Base-by-base conservation (phyloP, 64 coral and sea anemone genomes). In the Actinia tenebrosa region DNA sequence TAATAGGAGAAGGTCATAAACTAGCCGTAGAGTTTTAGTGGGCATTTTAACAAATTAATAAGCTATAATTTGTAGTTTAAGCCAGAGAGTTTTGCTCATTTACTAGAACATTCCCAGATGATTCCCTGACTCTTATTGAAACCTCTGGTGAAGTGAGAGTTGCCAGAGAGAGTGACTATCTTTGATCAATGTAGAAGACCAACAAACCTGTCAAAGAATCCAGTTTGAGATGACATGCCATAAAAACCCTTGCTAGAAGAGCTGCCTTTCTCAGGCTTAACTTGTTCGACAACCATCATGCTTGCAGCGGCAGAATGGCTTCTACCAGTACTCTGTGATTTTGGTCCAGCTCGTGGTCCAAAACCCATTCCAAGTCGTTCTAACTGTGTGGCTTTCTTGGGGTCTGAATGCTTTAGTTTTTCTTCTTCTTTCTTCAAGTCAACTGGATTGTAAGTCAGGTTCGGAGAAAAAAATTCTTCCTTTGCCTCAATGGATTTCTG, bases 371-470 rank as follows among this genome's bases (percentile, higher is more conserved):
- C 95, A 44, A 99, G 62, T 19, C 97, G 87, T 30, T 99, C 97
- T 47, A 99, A 75, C 86, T 99, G 97, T 3, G 97, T 93, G 46
- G 97, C 97, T 46, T 99, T 99, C 66, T 91, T 99, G 54, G 97
- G 97, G 84, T 99, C 97, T 71, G 79, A 53, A 77, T 99, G 90
- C 16, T 89, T 91, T 7, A 99, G 43, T 56, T 92, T 95, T 25
- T 99, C 97, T 44, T 95, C 97, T 27, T 99, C 93, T 86, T 93
- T 99, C 97, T 99, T 94, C 15, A 90, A 92, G 68, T 86, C 89
- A 47, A 84, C 86, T 7, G 93, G 90, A 42, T 91, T 95, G 77
- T 99, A 99, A 5, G 64, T 91, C 9, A 99, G 82, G 78, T 99
- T 99, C 66, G 90, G 72, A 7, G 97, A 99, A 26, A 95, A 84